phyloP scores from a whole-genome alignment of 2,113 vertebrate genomes.

The Brachyistius frenatus region DNA sequence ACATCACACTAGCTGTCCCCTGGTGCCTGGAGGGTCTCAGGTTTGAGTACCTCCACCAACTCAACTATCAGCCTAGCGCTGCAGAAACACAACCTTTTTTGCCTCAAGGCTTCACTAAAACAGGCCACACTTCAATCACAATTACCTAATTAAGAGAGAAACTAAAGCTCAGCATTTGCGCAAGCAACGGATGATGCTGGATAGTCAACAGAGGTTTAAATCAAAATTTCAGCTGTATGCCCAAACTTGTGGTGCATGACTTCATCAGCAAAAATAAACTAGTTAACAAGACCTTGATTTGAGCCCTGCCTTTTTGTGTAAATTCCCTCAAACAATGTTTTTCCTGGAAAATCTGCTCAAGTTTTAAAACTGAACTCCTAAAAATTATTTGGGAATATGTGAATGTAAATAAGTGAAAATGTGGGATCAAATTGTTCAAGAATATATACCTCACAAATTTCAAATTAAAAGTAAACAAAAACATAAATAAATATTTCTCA shows the following conservation, averaged over 20 bases:
- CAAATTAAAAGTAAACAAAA: conserved; percentile 60
- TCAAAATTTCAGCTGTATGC: conserved; percentile 64
- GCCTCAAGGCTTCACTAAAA: conserved; percentile 77
- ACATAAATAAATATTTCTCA: conserved; percentile 63
- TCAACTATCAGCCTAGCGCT: conserved; percentile 51
- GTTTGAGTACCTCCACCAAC: conserved; percentile 64
- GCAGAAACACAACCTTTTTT: conserved; percentile 75
- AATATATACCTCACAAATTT: conserved; percentile 29
- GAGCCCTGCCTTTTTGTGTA: not conserved
- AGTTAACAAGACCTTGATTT: conserved; percentile 35
- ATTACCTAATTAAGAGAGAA: conserved; percentile 83
- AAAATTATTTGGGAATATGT: not conserved
- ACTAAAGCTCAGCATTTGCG: conserved; percentile 75
- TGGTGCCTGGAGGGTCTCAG: conserved; percentile 63
- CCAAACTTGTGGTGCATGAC: conserved; percentile 48
- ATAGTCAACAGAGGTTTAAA: conserved; percentile 71
- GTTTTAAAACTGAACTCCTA: not conserved
- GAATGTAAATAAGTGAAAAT: not conserved
- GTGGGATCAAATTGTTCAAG: conserved; percentile 20
- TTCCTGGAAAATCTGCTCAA: not conserved
- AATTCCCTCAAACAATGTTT: not conserved
- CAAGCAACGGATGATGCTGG: conserved; percentile 48
- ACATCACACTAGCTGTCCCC: conserved; percentile 53
- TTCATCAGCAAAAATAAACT: conserved; percentile 69
- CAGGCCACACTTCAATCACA: conserved; percentile 81